phyloP scores from a whole-genome alignment of 2,797 vertebrate species.

The Etheostoma nigrum region DNA sequence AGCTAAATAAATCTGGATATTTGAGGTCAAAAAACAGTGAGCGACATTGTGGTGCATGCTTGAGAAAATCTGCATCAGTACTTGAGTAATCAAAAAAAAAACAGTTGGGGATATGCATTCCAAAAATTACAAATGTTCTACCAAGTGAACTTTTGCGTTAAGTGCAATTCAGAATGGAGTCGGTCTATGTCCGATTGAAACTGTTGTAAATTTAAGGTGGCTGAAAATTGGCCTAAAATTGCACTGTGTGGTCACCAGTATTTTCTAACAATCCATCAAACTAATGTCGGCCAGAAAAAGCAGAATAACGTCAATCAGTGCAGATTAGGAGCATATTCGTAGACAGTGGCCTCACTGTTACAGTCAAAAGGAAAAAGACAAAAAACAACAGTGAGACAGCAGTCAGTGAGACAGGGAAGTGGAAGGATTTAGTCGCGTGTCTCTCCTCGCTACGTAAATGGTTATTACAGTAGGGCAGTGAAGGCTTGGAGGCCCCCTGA shows the following conservation, averaged over 20 bases:
- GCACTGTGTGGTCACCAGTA: constrained; percentile 57
- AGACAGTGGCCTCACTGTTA: constrained; percentile 71
- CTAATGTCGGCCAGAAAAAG: constrained; percentile 59
- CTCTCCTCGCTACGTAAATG: constrained; percentile 55
- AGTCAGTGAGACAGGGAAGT: constrained; percentile 47
- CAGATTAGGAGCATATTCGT: constrained; percentile 45
- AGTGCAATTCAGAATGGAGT: constrained; percentile 40
- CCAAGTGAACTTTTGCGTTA: constrained; percentile 28
- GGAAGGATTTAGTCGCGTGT: constrained; percentile 72
- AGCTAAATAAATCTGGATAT: background rate
- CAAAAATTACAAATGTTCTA: constrained; percentile 37
- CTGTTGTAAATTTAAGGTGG: constrained; percentile 73
- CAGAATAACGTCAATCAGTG: constrained; percentile 55
- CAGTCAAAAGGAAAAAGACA: constrained; percentile 32
- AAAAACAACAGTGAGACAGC: constrained; percentile 36
- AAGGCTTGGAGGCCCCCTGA: constrained; percentile 50
- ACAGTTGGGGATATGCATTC: background rate
- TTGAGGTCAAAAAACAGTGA: background rate
- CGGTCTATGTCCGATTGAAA: constrained; percentile 43
- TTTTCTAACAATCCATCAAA: constrained; percentile 81
- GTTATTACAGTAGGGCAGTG: constrained; percentile 62
- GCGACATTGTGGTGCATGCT: background rate
- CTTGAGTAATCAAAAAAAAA: background rate
- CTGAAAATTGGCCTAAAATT: constrained; percentile 72
- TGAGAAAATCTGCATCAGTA: constrained; percentile 5